Conservation (phyloP, 2,888 invertebrate genomes). For the Amphiduros pacificus region DNA sequence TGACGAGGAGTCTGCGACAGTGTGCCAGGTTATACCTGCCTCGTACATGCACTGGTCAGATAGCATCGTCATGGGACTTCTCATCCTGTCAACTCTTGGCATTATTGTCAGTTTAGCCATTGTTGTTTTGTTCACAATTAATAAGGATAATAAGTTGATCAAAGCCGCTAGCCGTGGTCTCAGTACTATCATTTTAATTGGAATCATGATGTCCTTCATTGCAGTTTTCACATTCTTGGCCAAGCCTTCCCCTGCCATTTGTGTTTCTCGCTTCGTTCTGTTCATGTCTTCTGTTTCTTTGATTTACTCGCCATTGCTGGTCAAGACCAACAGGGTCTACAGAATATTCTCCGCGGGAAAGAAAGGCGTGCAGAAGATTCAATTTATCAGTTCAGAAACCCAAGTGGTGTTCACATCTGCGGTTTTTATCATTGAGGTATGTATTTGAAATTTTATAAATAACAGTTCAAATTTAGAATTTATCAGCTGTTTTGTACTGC, state of each 20-base stretch:
- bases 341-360: constrained; percentile 33
- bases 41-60: constrained; percentile 15
- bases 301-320: constrained; percentile 34
- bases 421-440: constrained; percentile 29
- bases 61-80: not conserved
- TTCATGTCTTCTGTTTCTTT: constrained; percentile 23
- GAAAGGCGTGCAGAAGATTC: constrained; percentile 12
- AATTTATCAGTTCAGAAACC: not conserved
- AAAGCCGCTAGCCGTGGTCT: not conserved
- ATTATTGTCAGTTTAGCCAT: not conserved
- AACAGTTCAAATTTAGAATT: too few relatives aligned
- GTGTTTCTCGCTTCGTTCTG: not conserved
- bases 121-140: not conserved
- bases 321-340: constrained; percentile 37
- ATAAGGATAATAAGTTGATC: not conserved
- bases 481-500: too few relatives aligned
- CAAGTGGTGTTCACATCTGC: constrained; percentile 29
- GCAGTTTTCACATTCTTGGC: not conserved
- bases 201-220: not conserved
- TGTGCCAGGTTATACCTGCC: constrained; percentile 18
- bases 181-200: not conserved
- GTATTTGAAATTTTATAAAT: constrained; percentile 5
- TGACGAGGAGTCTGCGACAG: constrained; percentile 9
- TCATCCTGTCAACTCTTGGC: not conserved
- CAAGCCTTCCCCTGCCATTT: not conserved